Base-by-base conservation (phyloP, 2,113 vertebrate species). In the Orthonyx spaldingii region DNA sequence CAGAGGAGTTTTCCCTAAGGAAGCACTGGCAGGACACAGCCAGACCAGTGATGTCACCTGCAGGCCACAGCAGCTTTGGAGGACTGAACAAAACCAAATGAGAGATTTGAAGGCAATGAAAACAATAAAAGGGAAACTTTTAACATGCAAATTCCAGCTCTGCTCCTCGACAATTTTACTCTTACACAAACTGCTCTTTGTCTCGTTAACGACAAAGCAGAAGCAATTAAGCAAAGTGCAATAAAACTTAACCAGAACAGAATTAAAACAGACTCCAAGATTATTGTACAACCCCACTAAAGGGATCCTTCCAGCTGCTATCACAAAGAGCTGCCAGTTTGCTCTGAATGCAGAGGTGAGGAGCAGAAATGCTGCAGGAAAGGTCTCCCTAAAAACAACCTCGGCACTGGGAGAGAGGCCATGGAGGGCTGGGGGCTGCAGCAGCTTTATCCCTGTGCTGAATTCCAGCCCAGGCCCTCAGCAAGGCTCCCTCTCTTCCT, bases 161-260 rank as follows among this genome's bases (percentile, higher is more conserved):
- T 65, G 84, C 64, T 90, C 39, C 82, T 77, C 63, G 59, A 63
- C 71, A 69, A 63, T 86, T 94, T 84, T 11, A 19, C 55, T 50
- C 66, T 72, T 47, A 35, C 65, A 87, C 74, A 84, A 89, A 87
- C 87, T 57, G 88, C 32, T 87, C 87, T 89, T 78, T 89, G 94
- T 94, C 90, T 89, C 55, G 64, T 92, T 95, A 93, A 89, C n/a
- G 85, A 94, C 59, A 90, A 95, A 90, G 63, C 61, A 77, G 80
- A 89, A 78, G 94, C 94, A 97, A 96, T 96, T 95, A 95, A 57
- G 96, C 57, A 91, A 91, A 91, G 59, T 30, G 87, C 91, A 93
- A 74, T 86, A 84, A 95, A 95, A 93, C 59, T 50, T 37, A 13
- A 79, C 70, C 46, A 87, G 94, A 94, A 94, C 65, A 65, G 84